phyloP scores from a whole-genome alignment of 2,113 vertebrate species.

The Gymnobelideus leadbeateri region DNA sequence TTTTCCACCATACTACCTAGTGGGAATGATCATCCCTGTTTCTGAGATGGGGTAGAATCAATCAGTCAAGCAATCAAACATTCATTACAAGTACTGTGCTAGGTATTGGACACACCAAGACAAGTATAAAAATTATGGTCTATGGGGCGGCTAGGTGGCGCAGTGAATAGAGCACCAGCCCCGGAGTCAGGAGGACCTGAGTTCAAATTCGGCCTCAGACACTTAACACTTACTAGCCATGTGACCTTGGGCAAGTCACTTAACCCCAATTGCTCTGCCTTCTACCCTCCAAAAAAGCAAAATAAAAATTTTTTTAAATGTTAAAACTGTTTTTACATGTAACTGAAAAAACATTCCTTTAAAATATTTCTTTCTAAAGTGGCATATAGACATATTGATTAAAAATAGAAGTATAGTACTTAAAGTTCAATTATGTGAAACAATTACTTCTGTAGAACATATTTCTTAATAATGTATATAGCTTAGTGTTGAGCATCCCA shows the following conservation, averaged over 20 bases:
- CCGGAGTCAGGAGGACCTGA: too few relatives aligned
- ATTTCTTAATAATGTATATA: background rate
- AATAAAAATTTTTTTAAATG: background rate
- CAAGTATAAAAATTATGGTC: background rate
- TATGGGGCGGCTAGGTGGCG: too few relatives aligned
- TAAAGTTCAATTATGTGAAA: background rate
- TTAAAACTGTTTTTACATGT: background rate
- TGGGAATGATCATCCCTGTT: background rate
- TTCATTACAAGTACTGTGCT: background rate
- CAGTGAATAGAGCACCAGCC: too few relatives aligned
- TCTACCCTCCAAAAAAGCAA: too few relatives aligned
- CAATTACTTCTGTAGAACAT: background rate
- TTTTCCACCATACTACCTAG: background rate
- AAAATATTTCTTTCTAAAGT: background rate
- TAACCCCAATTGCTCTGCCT: too few relatives aligned
- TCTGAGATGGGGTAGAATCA: background rate
- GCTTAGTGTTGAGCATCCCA: background rate
- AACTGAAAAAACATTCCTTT: background rate
- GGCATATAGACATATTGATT: background rate
- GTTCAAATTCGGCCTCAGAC: too few relatives aligned
- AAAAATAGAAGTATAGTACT: background rate
- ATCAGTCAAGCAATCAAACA: background rate
- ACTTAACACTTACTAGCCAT: too few relatives aligned
- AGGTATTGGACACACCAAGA: background rate
- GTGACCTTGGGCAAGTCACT: too few relatives aligned